Base-by-base conservation (phyloP, 2,113 vertebrate genomes). In the Pseudolaguvia tuberculata region DNA sequence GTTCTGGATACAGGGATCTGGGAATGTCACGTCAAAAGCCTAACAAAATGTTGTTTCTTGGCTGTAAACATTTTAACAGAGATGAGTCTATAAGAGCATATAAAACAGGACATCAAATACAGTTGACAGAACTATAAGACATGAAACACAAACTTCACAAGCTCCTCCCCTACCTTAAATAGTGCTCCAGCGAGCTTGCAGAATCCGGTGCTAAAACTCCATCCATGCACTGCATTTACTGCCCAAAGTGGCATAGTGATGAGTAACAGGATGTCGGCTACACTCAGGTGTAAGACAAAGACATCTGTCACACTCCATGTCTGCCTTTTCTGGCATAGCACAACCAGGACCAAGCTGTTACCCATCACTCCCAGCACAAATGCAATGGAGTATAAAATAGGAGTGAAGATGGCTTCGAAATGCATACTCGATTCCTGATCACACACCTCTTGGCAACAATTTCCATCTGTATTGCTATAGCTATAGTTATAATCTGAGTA, bases 171-270 rank as follows among this genome's bases (percentile, higher is more conserved):
- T 87, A 91, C 91, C 80, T 86, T 93, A 75, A 94, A 94, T 53
- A 92, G 66, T 18, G 91, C 84, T 20, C 93, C 91, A 0, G 81
- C 73, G 58, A 94, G 79, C 78, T 92, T 94, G 84, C 94, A 96
- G 1, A 92, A 73, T 5, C 65, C 79, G 0, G 83, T 83, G 12
- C 90, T 88, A 3, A 92, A 94, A n/a, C 84, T 79, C 94, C 93
- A 96, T 18, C 90, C 89, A 0, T 3, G 0, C 0, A 66, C 80
- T 0, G 89, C 84, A 17, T 93, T 86, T 13, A 35, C 87, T 0
- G 93, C 91, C 93, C 91, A 94, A 29, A 95, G 73, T 0, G 94
- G 94, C 35, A 96, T 84, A 0, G 93, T 95, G 47, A 93, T 1
- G 73, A 95, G 87, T 73, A 96, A 85, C 70, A 96, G 83, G 0